A percentile compares a stretch with the other conserved stretches of the same genome.
phyloP scores from a whole-genome alignment of 2,797 vertebrate species.

The Phoeniculus purpureus region DNA sequence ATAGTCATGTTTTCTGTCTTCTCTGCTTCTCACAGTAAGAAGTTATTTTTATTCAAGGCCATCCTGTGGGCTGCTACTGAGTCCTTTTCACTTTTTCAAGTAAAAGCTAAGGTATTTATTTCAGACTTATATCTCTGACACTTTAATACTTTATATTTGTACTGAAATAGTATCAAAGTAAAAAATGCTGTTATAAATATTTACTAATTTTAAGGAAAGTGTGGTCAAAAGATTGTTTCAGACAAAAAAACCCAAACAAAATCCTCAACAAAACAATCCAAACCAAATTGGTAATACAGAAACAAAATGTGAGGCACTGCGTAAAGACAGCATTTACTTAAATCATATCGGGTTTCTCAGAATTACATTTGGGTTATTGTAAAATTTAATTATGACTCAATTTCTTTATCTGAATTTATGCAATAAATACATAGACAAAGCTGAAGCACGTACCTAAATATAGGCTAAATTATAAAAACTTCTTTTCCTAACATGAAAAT shows the following conservation, averaged over 20 bases:
- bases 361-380: not conserved
- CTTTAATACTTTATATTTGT: not conserved
- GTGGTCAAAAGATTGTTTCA: not conserved
- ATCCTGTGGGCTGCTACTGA: not conserved
- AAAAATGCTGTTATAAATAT: not conserved
- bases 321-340: not conserved
- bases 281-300: not conserved
- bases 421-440: not conserved
- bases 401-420: not conserved
- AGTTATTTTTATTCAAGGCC: not conserved
- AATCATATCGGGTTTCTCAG: not conserved
- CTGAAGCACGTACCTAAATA: not conserved
- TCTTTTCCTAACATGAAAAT: not conserved
- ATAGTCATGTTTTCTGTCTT: not conserved
- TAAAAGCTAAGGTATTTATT: not conserved
- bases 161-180: not conserved
- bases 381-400: not conserved
- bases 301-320: not conserved
- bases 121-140: not conserved
- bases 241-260: not conserved
- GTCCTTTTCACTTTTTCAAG: not conserved
- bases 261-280: accelerated
- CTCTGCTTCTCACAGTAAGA: not conserved
- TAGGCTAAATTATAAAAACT: accelerated
- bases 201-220: not conserved